Percentiles rank a stretch among this genome's conserved stretches.
Evolutionary conservation across 2,113 vertebrate genomes (phyloP).

Genomic region (Cyanocitta stelleri): DNA sequence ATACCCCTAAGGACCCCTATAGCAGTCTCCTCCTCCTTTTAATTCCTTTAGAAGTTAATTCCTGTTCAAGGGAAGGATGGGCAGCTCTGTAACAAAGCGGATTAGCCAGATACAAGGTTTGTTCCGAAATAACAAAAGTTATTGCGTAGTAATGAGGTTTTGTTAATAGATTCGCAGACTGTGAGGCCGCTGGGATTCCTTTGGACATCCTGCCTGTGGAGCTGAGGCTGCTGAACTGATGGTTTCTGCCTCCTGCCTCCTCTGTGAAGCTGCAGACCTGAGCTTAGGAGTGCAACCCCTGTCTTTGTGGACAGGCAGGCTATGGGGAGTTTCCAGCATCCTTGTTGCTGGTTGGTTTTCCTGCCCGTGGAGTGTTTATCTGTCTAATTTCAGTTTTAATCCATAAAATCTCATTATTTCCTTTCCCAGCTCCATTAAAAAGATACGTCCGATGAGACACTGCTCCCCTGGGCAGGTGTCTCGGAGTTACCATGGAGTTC

Average conservation of each 20-base stretch:
- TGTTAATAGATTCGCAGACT: constrained; percentile 12
- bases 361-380: neutral
- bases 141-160: constrained; percentile 52
- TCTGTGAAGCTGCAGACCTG: neutral
- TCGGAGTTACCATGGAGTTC: neutral
- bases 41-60: constrained; percentile 58
- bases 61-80: constrained; percentile 37
- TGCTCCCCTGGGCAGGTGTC: neutral
- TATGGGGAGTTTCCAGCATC: neutral
- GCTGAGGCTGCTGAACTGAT: neutral
- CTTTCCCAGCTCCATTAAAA: neutral
- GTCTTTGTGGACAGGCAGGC: neutral
- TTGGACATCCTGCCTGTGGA: neutral
- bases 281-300: neutral
- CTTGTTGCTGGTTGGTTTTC: neutral
- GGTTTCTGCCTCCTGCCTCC: neutral
- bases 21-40: constrained; percentile 35
- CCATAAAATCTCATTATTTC: constrained; percentile 23
- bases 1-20: constrained; percentile 53
- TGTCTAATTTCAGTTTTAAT: neutral
- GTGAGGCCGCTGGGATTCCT: neutral
- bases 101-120: constrained; percentile 56
- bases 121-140: constrained; percentile 55
- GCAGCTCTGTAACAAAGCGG: constrained; percentile 47
- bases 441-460: neutral